Evolutionary conservation across 2,113 vertebrate species (phyloP), one percentile per base, ranked within the genome.

Genomic region (Tricholaema leucomelas): DNA sequence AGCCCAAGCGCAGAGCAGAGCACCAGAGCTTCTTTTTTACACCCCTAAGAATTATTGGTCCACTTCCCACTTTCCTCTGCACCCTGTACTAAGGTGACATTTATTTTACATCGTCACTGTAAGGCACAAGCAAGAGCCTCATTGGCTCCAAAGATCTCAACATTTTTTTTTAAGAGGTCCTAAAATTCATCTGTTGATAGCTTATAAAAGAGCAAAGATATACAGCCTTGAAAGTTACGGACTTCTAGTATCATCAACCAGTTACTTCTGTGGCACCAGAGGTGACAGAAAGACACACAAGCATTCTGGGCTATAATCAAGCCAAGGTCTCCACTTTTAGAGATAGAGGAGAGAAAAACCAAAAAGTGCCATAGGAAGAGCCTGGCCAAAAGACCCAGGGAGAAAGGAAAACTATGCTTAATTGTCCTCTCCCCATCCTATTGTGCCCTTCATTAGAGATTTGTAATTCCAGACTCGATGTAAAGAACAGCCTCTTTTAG

Each of bases 131-230:
- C 58, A 92, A 69, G 69, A 96, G 56, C 21, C 75, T 59, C 72
- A 58, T 72, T 80, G 89, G 83, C 92, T 93, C 92, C 75, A 36
- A 88, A 82, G 20, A 48, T 73, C 64, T 77, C 88, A 77, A 56
- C 91, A 96, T 60, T 80, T 92, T 96, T 94, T 94, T 84, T 23
- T n/a, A n/a, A 94, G 91, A 92, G 91, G 61, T 81, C 69, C 85
- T 89, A 87, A 95, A 96, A 93, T 85, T 81, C 81, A 80, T 92
- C 79, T 91, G 60, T 80, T 94, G 76, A 89, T 89, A 95, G 76
- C 89, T 87, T 96, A 91, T 91, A 94, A 94, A 95, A 93, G 27
- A 83, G 42, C 30, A 87, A 94, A 96, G 85, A 96, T 71, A 89
- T 28, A 89, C 54, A 85, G 69, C 65, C 58, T 85, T 77, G 46